These are phyloP conservation scores for Orcinus orca DNA, from an alignment of 2,113 vertebrate species.

Conservation along the genomic window DNA sequence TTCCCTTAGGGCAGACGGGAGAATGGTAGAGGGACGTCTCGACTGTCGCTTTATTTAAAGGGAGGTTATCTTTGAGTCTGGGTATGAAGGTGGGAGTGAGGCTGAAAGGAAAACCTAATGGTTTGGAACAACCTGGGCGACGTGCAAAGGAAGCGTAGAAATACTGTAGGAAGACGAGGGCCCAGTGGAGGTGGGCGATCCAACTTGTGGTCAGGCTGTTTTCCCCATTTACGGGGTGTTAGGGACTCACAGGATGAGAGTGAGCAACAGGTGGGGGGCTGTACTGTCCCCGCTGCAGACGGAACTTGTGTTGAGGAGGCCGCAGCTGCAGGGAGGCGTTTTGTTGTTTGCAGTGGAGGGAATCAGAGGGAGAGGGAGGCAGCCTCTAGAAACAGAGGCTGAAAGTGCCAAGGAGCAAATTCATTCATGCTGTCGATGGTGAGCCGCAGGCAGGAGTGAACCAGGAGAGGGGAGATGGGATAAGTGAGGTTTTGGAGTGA, in stretches of 20 bases:
- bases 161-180: background rate
- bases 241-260: background rate
- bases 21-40: background rate
- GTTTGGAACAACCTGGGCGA: background rate
- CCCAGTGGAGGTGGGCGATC: fast-evolving
- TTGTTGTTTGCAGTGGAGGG: background rate
- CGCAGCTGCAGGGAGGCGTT: background rate
- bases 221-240: background rate
- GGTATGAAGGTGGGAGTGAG: background rate
- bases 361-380: background rate
- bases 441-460: background rate
- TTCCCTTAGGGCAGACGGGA: background rate
- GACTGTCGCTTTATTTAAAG: background rate
- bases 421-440: background rate
- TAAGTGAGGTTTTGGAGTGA: background rate
- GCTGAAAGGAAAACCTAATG: background rate
- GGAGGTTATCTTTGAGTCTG: background rate
- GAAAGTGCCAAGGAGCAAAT: background rate
- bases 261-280: background rate
- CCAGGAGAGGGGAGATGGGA: background rate
- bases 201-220: fast-evolving
- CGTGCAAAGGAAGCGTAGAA: background rate
- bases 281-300: fast-evolving
- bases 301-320: background rate
- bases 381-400: background rate